phyloP scores from a whole-genome alignment of 2,113 vertebrate genomes.

The Montifringilla adamsi region DNA sequence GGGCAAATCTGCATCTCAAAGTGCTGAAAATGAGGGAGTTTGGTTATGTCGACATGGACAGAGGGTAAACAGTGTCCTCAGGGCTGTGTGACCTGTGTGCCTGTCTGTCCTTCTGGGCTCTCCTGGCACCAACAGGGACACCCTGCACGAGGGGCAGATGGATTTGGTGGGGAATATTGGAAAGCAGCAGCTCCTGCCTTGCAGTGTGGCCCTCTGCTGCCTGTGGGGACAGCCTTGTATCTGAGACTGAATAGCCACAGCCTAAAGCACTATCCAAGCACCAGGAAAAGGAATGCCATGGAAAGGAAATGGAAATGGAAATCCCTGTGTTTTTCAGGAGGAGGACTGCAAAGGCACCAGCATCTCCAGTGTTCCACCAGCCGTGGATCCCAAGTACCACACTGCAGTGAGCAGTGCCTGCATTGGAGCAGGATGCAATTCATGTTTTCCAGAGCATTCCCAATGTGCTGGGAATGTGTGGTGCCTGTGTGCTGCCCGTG shows the following conservation, averaged over 20 bases:
- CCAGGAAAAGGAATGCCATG: neutral
- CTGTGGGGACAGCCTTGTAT: neutral
- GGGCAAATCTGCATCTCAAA: neutral
- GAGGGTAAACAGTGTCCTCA: neutral
- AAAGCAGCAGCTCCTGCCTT: neutral
- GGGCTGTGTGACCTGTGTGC: neutral
- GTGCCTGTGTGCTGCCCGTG: fast-evolving
- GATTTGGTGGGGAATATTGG: neutral
- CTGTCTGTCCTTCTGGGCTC: neutral
- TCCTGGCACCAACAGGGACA: neutral
- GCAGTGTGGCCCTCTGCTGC: neutral
- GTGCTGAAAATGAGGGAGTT: neutral
- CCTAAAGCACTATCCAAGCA: fast-evolving
- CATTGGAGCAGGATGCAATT: neutral
- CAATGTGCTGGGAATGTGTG: neutral
- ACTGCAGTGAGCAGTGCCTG: neutral
- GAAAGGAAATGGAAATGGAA: neutral
- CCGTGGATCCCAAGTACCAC: fast-evolving
- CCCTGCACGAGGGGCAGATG: fast-evolving
- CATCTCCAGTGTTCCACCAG: neutral
- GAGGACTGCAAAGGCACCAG: neutral
- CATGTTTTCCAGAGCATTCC: neutral
- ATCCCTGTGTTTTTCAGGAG: neutral
- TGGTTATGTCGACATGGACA: fast-evolving
- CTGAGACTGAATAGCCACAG: neutral